Evolutionary conservation across 2,888 invertebrate species (phyloP).

Genomic region (Formica aserva): DNA sequence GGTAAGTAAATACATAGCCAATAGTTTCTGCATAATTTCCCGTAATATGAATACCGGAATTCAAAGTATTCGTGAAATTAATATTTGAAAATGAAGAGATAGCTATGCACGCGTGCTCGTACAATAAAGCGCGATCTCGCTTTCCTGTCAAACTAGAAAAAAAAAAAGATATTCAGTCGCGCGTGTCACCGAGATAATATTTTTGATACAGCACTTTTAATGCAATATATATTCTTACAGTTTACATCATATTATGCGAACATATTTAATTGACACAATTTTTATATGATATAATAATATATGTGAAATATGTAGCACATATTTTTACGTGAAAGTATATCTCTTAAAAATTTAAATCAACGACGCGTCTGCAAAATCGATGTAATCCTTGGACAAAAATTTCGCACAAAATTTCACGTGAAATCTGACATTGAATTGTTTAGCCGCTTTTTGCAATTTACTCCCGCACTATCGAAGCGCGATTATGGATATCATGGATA

Average conservation of each 20-base stretch:
- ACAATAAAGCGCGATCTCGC: neutral
- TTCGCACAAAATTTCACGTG: neutral
- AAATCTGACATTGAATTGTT: neutral
- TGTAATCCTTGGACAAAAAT: neutral
- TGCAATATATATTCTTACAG: neutral
- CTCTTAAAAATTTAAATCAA: neutral
- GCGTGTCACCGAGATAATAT: neutral
- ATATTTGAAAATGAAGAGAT: constrained; percentile 26
- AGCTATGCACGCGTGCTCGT: neutral
- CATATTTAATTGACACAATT: neutral
- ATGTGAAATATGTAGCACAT: neutral
- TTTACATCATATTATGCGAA: neutral
- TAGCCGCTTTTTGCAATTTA: constrained; percentile 18
- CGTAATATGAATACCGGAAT: constrained; percentile 34
- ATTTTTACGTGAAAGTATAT: neutral
- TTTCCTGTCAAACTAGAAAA: neutral
- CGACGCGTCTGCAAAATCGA: neutral
- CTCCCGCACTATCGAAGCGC: constrained; percentile 39
- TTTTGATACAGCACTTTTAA: constrained; percentile 1
- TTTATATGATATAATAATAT: neutral
- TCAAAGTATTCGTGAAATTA: constrained; percentile 39
- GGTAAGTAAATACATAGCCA: constrained; percentile 81
- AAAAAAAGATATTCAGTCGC: neutral
- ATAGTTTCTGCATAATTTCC: constrained; percentile 40
- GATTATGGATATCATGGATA: constrained; percentile 54